phyloP scores from a whole-genome alignment of 2,888 invertebrate species.

The Coleophora deauratella region DNA sequence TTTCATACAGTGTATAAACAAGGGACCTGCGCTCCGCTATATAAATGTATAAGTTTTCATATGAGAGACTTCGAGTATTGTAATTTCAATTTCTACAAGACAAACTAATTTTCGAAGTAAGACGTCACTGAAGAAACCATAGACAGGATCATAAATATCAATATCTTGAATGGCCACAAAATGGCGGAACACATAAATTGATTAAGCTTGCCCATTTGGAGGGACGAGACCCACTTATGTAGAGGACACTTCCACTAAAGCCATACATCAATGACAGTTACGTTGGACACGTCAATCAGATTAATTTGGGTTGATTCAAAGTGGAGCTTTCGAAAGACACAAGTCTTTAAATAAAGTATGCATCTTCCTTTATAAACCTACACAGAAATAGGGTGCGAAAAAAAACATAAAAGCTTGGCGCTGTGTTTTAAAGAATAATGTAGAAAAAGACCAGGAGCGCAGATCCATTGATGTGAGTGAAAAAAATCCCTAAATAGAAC shows the following conservation, averaged over 20 bases:
- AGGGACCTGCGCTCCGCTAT: slow-evolving; percentile 17
- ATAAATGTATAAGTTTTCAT: neutral
- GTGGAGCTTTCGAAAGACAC: no score
- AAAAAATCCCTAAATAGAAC: slow-evolving; percentile 32
- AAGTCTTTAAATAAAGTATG: no score
- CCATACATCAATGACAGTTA: no score
- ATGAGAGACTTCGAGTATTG: neutral
- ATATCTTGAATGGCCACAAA: slow-evolving; percentile 2
- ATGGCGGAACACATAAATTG: no score
- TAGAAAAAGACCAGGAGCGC: slow-evolving; percentile 31
- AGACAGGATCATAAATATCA: slow-evolving; percentile 21
- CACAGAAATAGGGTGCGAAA: no score
- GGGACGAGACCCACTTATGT: no score
- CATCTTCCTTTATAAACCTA: no score
- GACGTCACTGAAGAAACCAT: slow-evolving; percentile 26
- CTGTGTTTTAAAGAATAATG: slow-evolving; percentile 21
- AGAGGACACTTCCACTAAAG: no score
- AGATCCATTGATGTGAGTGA: slow-evolving; percentile 24
- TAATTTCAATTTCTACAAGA: neutral
- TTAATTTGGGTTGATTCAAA: no score
- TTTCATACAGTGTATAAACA: neutral
- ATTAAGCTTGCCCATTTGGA: no score
- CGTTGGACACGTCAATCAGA: no score
- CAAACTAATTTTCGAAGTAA: slow-evolving; percentile 12
- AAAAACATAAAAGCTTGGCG: slow-evolving; percentile 17